phyloP scores from a whole-genome alignment of 2,888 invertebrate species.

The Erebia ligea region DNA sequence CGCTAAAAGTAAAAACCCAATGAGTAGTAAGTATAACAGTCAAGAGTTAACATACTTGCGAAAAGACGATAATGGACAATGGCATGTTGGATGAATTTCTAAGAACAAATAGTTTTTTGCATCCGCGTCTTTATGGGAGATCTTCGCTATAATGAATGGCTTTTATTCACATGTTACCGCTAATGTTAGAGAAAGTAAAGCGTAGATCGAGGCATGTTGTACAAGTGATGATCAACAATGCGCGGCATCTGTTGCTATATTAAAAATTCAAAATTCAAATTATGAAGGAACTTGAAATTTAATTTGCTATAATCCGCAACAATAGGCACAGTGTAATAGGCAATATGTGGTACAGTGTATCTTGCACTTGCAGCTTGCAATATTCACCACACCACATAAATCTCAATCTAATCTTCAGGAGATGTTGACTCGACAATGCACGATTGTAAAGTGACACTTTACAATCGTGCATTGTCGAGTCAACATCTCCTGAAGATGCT shows the following conservation, averaged over 20 bases:
- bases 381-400: too few relatives aligned
- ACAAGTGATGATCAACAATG: neutral
- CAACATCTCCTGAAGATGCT: too few relatives aligned
- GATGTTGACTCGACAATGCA: too few relatives aligned
- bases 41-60: neutral
- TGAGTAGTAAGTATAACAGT: neutral
- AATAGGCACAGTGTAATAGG: too few relatives aligned
- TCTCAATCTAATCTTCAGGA: too few relatives aligned
- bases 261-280: too few relatives aligned
- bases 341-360: too few relatives aligned
- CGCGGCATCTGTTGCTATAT: neutral
- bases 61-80: neutral
- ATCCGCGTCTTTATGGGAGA: conserved; percentile 9
- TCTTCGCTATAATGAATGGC: conserved; percentile 24
- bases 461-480: too few relatives aligned
- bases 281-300: too few relatives aligned
- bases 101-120: conserved; percentile 7
- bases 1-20: conserved; percentile 12
- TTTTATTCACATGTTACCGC: conserved; percentile 29
- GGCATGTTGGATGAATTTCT: conserved; percentile 9
- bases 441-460: too few relatives aligned
- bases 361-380: too few relatives aligned
- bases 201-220: neutral
- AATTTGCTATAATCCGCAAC: too few relatives aligned
- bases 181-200: conserved; percentile 32